phyloP scores from a whole-genome alignment of 2,797 vertebrate species.

The Melanotaenia parkinsoni region DNA sequence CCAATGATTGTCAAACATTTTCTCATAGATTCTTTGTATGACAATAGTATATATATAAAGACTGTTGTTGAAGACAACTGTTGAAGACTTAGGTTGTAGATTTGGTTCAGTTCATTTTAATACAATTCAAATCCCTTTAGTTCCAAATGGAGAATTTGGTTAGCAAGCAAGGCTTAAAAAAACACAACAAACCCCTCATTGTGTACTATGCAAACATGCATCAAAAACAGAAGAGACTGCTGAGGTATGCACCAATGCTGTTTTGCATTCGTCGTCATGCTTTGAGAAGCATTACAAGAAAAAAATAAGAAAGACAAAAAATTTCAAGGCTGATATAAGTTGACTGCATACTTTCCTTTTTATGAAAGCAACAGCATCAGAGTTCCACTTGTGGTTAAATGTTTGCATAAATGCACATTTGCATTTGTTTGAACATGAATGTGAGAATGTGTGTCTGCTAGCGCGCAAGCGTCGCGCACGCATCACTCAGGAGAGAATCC shows the following conservation, averaged over 20 bases:
- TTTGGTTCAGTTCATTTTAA: constrained; percentile 54
- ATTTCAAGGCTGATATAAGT: constrained; percentile 35
- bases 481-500: constrained; percentile 69
- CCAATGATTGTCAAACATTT: not conserved
- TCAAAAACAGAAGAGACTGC: constrained; percentile 29
- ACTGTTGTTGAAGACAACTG: not conserved
- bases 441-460: constrained; percentile 17
- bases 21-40: not conserved
- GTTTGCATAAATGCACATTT: constrained; percentile 64
- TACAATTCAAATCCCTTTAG: constrained; percentile 68
- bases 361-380: constrained; percentile 17
- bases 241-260: constrained; percentile 31
- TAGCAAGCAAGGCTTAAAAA: constrained; percentile 50
- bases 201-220: constrained; percentile 62
- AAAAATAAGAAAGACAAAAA: constrained; percentile 9
- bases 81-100: not conserved
- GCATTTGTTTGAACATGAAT: constrained; percentile 56
- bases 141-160: constrained; percentile 54
- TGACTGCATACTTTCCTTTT: constrained; percentile 28
- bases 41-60: not conserved
- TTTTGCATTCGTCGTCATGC: constrained; percentile 60
- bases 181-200: constrained; percentile 54
- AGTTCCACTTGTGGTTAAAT: constrained; percentile 54
- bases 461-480: constrained; percentile 24
- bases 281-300: constrained; percentile 24